phyloP scores from a whole-genome alignment of 2,113 vertebrate species.

The Jacana jacana region DNA sequence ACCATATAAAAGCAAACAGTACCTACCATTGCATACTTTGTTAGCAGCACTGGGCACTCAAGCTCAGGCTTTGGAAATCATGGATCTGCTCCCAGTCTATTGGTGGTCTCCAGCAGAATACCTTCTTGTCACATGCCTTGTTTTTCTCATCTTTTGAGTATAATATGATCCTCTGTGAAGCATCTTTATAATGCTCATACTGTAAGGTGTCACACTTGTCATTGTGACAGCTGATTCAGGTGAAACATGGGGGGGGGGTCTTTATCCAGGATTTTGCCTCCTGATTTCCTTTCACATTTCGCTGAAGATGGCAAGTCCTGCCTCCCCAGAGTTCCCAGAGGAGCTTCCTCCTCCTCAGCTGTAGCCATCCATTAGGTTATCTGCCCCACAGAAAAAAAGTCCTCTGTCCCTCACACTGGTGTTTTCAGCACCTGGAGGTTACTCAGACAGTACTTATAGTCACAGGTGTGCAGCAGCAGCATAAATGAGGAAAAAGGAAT shows the following conservation, averaged over 20 bases:
- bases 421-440: not conserved
- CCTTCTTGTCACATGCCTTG: not conserved
- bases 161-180: not conserved
- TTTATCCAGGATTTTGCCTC: not conserved
- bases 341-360: not conserved
- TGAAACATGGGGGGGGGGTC: not conserved
- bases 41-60: not conserved
- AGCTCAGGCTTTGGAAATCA: not conserved
- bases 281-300: not conserved
- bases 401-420: not conserved
- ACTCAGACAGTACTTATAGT: not conserved
- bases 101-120: not conserved
- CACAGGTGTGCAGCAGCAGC: not conserved
- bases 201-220: not conserved
- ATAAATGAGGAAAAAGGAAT: not conserved
- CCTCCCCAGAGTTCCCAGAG: fast-evolving
- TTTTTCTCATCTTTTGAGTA: not conserved
- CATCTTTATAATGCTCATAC: not conserved
- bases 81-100: not conserved
- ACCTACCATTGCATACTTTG: not conserved
- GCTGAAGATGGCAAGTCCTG: not conserved
- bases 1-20: not conserved
- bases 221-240: not conserved
- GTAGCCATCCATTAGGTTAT: not conserved
- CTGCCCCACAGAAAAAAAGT: no score